Conservation (phyloP, 2,113 vertebrate genomes). For the Callionymus lyra region DNA sequence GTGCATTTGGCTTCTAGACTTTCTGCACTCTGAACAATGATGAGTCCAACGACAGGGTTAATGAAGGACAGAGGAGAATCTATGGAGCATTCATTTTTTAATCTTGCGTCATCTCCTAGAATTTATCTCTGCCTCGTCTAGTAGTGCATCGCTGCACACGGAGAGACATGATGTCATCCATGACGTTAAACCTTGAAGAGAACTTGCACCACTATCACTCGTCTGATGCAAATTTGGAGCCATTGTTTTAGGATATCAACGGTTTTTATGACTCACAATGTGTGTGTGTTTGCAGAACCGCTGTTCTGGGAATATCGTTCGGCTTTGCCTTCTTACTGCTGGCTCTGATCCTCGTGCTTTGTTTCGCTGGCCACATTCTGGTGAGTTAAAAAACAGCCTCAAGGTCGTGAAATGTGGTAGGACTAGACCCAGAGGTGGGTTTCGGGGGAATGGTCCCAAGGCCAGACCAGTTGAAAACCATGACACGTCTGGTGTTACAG, state of each 20-base stretch:
- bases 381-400: constrained; percentile 66
- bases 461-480: no score
- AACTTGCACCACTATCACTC: not conserved
- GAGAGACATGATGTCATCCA: constrained; percentile 35
- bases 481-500: no score
- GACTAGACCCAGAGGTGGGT: no score
- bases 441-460: no score
- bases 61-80: constrained; percentile 37
- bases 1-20: no score
- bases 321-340: constrained; percentile 80
- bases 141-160: constrained; percentile 19
- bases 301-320: constrained; percentile 85
- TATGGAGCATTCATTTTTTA: constrained; percentile 40
- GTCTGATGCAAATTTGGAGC: not conserved
- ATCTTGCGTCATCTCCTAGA: constrained; percentile 15
- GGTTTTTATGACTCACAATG: not conserved
- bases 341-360: constrained; percentile 83
- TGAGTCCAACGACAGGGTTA: no score
- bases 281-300: constrained; percentile 69
- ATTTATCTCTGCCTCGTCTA: constrained; percentile 6
- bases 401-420: no score
- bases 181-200: constrained; percentile 23
- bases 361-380: constrained; percentile 88
- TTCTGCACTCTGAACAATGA: no score
- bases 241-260: constrained; percentile 8